phyloP scores from a whole-genome alignment of 2,888 invertebrate species.

The Macaria liturata region DNA sequence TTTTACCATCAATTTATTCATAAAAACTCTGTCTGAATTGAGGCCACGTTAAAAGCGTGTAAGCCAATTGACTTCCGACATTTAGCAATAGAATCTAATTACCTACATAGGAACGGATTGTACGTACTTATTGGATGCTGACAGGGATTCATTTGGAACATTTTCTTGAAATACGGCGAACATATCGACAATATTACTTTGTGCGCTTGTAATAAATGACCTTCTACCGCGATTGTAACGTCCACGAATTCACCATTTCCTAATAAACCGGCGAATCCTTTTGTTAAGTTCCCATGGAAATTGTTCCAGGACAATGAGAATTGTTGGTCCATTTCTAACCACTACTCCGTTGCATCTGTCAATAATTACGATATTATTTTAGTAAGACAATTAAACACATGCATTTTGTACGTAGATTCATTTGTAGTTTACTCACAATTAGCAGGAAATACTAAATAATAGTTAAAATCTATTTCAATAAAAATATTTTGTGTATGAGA shows the following conservation, averaged over 20 bases:
- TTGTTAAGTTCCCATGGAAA: constrained; percentile 87
- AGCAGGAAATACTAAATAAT: constrained; percentile 20
- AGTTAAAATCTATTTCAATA: constrained; percentile 38
- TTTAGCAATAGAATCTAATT: constrained; percentile 7
- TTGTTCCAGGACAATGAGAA: constrained; percentile 89
- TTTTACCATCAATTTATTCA: too few species aligned
- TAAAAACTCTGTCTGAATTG: too few species aligned
- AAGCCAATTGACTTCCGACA: background rate
- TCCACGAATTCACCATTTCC: constrained; percentile 84
- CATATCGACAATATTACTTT: constrained; percentile 88
- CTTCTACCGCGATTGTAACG: constrained; percentile 85
- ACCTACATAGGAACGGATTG: constrained; percentile 17
- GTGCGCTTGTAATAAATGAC: constrained; percentile 86
- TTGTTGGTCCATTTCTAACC: constrained; percentile 84
- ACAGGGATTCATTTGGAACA: constrained; percentile 86
- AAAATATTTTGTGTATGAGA: constrained; percentile 46
- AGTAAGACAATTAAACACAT: constrained; percentile 1
- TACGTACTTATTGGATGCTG: constrained; percentile 85
- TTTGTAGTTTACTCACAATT: constrained; percentile 38
- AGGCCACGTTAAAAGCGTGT: background rate
- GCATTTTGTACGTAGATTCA: background rate
- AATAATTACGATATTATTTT: constrained; percentile 23
- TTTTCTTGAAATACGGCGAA: constrained; percentile 88
- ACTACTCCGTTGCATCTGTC: constrained; percentile 57
- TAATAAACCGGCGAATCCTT: constrained; percentile 85